These are phyloP conservation scores for Cantharis lateralis DNA, from an alignment of 2,888 invertebrate species.

Conservation along the genomic window DNA sequence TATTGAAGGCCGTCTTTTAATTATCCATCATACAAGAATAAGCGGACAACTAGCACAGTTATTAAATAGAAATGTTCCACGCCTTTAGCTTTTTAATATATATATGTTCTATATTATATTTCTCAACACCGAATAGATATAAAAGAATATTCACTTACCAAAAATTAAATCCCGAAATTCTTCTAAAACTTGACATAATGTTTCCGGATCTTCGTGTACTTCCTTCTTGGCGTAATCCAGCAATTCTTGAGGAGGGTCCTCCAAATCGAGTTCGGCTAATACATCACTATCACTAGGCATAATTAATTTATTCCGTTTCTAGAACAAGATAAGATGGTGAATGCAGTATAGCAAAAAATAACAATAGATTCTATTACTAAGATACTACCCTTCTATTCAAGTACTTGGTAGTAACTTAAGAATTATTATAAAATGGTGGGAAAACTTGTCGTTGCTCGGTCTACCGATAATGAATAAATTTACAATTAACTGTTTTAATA, in stretches of 20 bases:
- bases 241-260: slow-evolving; percentile 68
- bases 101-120: too few species aligned
- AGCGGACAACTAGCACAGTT: too few species aligned
- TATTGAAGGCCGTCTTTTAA: too few species aligned
- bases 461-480: not conserved
- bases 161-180: slow-evolving; percentile 76
- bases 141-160: slow-evolving; percentile 57
- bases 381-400: not conserved
- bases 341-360: not conserved
- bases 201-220: slow-evolving; percentile 73
- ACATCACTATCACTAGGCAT: slow-evolving; percentile 58
- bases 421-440: not conserved
- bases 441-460: not conserved
- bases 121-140: too few species aligned
- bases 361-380: not conserved
- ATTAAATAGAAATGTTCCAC: too few species aligned
- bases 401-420: not conserved
- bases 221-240: slow-evolving; percentile 69
- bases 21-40: too few species aligned
- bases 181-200: slow-evolving; percentile 67
- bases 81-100: too few species aligned
- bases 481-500: not conserved
- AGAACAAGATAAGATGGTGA: not conserved
- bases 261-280: slow-evolving; percentile 65
- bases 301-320: slow-evolving; percentile 1